Base-by-base conservation (phyloP, 2,797 vertebrate species). In the Callimico goeldii region DNA sequence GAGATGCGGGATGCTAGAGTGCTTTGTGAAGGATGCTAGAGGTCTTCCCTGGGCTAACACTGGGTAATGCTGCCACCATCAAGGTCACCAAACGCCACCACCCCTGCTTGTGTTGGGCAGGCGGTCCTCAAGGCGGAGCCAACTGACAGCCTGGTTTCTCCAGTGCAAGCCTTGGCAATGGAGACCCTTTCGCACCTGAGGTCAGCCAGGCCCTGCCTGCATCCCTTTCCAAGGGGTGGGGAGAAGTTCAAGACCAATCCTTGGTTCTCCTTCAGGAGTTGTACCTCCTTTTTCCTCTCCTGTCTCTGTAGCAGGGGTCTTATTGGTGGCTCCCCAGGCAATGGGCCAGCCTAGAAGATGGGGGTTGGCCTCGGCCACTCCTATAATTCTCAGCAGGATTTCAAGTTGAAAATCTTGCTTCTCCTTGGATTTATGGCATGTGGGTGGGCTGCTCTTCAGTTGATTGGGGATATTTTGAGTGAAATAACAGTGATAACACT, bases 121-220 rank as follows among this genome's bases (percentile, higher is more conserved):
- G 95, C 10, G 0, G 96, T 97, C 97, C 80, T 97, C 88, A 92
- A 94, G 72, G 92, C 50, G 0, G 97, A 98, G 14, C 57, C 90
- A 0, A 12, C 30, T 0, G 76, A 96, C 46, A 80, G 26, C 22
- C 95, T 97, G 88, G 88, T 72, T 46, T 97, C 97, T 81, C 97
- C 98, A 0, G 92, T 97, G 90, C 46, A 88, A 79, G 85, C 75
- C 0, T 80, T 97, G 96, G 97, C 93, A 0, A 95, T 97, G 95
- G 97, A 95, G 0, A 88, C 98, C 12, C 85, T 98, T 39, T 41
- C 19, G 0, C 76, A 93, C 36, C 76, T 98, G 79, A 97, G 98
- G 98, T 97, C 86, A 97, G 97, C 67, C 0, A 17, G 55, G 30
- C 9, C 10, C 61, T 52, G 1, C 39, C 11, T 0, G 30, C 2